Evolutionary conservation across 2,888 invertebrate species (phyloP).

Genomic region (Netelia virgata): DNA sequence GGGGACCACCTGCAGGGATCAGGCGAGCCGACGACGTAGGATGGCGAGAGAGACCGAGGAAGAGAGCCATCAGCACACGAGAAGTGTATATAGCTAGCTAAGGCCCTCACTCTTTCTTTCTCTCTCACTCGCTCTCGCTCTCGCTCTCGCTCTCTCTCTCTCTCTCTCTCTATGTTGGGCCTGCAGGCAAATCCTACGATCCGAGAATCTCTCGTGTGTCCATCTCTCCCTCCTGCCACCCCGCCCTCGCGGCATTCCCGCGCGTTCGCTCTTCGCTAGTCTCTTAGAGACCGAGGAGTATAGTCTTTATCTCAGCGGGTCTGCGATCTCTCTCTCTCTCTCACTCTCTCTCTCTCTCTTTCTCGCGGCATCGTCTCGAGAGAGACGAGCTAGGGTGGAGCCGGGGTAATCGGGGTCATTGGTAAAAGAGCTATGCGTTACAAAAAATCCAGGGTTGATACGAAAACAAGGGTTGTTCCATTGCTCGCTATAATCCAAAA

Average conservation of each 20-base stretch:
- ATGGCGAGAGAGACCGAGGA: conserved; percentile 14
- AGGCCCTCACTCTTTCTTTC: conserved; percentile 10
- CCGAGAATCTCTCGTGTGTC: conserved; percentile 40
- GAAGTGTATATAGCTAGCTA: conserved; percentile 34
- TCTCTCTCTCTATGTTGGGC: conserved; percentile 39
- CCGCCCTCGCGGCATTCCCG: conserved; percentile 45
- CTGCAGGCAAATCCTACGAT: conserved; percentile 65
- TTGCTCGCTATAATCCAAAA: no score
- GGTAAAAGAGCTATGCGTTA: no score
- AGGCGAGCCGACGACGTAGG: conserved; percentile 51
- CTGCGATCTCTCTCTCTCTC: background rate
- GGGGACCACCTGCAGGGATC: conserved; percentile 68
- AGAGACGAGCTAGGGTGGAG: background rate
- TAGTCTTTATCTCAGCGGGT: conserved; percentile 61
- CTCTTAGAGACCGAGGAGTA: conserved; percentile 29
- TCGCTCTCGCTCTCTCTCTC: conserved; percentile 13
- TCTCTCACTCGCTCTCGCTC: conserved; percentile 20
- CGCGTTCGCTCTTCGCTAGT: conserved; percentile 20
- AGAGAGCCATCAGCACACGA: conserved; percentile 28
- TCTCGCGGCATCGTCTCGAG: background rate
- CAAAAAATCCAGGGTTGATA: no score
- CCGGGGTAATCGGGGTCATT: no score
- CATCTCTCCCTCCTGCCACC: background rate
- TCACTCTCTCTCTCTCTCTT: background rate
- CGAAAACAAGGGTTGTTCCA: no score